phyloP scores from a whole-genome alignment of 1,140 invertebrate species.

The Macrocentrus cingulum region DNA sequence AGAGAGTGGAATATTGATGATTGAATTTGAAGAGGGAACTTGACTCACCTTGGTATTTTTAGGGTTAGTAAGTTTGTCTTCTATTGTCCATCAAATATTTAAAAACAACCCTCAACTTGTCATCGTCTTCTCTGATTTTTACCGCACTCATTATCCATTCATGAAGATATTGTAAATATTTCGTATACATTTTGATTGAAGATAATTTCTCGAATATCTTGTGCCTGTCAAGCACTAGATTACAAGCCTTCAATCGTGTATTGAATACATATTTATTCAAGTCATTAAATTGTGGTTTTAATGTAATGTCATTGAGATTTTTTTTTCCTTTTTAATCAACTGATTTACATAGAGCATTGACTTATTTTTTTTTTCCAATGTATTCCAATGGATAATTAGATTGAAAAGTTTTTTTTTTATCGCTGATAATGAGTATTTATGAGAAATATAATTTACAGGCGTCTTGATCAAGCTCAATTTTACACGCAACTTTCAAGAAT shows the following conservation, averaged over 20 bases:
- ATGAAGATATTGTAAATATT: constrained; percentile 42
- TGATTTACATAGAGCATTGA: too few species aligned
- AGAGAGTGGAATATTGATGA: not conserved
- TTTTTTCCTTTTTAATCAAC: not conserved
- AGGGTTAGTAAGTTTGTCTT: constrained; percentile 53
- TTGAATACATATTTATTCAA: not conserved
- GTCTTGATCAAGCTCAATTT: constrained; percentile 4
- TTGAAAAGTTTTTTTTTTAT: too few species aligned
- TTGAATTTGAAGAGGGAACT: too few species aligned
- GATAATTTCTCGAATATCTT: constrained; percentile 7
- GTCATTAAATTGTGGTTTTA: not conserved
- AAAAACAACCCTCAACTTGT: constrained; percentile 34
- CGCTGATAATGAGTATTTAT: constrained; percentile 13
- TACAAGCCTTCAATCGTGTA: not conserved
- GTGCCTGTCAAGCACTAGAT: too few species aligned
- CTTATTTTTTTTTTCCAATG: not conserved
- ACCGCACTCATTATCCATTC: constrained; percentile 38
- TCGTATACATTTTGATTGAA: constrained; percentile 46
- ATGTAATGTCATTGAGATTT: constrained; percentile 14
- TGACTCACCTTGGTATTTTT: constrained; percentile 42
- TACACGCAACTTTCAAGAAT: too few species aligned
- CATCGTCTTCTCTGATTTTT: constrained; percentile 33
- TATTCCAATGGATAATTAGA: not conserved
- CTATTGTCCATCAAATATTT: constrained; percentile 50
- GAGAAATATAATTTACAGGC: constrained; percentile 6